Percentiles rank a stretch among this genome's conserved stretches.
These are phyloP conservation scores for Xiphophorus birchmanni DNA, from an alignment of 2,797 vertebrate species.

Conservation along the genomic window DNA sequence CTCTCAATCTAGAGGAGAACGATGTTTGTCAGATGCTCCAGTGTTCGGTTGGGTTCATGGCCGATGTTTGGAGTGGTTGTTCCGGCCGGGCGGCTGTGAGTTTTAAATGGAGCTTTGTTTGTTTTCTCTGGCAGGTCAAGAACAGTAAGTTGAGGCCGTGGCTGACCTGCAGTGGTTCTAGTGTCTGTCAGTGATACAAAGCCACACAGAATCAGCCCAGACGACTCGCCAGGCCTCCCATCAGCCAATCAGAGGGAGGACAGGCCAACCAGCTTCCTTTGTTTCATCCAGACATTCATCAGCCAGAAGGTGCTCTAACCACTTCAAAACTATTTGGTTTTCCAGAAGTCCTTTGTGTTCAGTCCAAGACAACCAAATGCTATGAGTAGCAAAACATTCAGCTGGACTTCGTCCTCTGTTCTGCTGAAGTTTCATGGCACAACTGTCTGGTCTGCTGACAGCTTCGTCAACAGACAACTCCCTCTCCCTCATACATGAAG, in stretches of 20 bases:
- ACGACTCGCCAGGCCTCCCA: constrained; percentile 38
- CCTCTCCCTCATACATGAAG: not conserved
- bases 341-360: constrained; percentile 38
- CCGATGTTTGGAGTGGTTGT: constrained; percentile 63
- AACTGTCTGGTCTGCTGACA: too few species aligned
- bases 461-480: too few species aligned
- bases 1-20: constrained; percentile 66
- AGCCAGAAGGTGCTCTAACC: constrained; percentile 59
- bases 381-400: constrained; percentile 39
- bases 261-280: constrained; percentile 47
- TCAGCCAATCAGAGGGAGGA: not conserved
- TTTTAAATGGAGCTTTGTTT: constrained; percentile 63
- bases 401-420: constrained; percentile 35
- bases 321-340: constrained; percentile 33
- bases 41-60: constrained; percentile 31
- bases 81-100: constrained; percentile 31
- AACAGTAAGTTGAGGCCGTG: constrained; percentile 13
- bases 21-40: constrained; percentile 72
- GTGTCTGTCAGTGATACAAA: constrained; percentile 22
- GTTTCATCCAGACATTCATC: constrained; percentile 53
- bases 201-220: constrained; percentile 38
- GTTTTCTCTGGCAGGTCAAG: constrained; percentile 40
- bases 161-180: constrained; percentile 30
- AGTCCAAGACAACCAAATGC: constrained; percentile 13
- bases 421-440: too few species aligned